Conservation (phyloP, 1,140 invertebrate species). For the Brachionus asplanchnoidis region DNA sequence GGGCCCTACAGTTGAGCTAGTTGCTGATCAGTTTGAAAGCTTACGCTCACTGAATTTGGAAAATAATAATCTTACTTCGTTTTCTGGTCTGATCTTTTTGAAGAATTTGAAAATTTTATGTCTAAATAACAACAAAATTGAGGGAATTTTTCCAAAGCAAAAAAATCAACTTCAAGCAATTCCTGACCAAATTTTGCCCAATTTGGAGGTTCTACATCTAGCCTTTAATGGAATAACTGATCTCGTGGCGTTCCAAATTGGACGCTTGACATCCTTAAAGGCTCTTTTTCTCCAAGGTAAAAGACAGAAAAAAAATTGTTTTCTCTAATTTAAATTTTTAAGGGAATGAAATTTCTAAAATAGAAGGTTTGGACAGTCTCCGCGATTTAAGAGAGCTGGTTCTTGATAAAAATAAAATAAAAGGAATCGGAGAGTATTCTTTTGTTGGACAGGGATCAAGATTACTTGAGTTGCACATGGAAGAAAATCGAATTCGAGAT, state of each 20-base stretch:
- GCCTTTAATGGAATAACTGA: conserved; percentile 56
- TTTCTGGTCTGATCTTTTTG: conserved; percentile 54
- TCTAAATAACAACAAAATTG: conserved; percentile 56
- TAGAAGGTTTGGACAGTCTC: conserved; percentile 54
- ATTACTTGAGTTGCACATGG: conserved; percentile 55
- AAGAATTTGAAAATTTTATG: conserved; percentile 55
- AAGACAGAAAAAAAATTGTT: neutral
- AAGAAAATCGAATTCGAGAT: conserved; percentile 55
- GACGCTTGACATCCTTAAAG: conserved; percentile 51
- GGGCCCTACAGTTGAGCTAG: conserved; percentile 48
- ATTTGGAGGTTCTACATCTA: conserved; percentile 56
- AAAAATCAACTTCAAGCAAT: conserved; percentile 15
- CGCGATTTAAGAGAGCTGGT: conserved; percentile 55
- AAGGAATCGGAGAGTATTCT: conserved; percentile 49
- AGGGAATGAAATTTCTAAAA: conserved; percentile 55
- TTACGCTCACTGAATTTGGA: conserved; percentile 50
- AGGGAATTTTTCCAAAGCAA: conserved; percentile 50
- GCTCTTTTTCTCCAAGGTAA: conserved; percentile 56
- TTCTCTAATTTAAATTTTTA: conserved; percentile 42
- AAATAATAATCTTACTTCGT: conserved; percentile 55
- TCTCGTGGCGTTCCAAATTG: conserved; percentile 51
- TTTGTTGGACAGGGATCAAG: conserved; percentile 53
- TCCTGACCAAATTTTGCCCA: conserved; percentile 49
- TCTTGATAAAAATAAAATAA: conserved; percentile 57
- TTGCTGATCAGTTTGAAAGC: conserved; percentile 26